phyloP scores from a whole-genome alignment of 2,888 invertebrate genomes.

The Tubulanus polymorphus region DNA sequence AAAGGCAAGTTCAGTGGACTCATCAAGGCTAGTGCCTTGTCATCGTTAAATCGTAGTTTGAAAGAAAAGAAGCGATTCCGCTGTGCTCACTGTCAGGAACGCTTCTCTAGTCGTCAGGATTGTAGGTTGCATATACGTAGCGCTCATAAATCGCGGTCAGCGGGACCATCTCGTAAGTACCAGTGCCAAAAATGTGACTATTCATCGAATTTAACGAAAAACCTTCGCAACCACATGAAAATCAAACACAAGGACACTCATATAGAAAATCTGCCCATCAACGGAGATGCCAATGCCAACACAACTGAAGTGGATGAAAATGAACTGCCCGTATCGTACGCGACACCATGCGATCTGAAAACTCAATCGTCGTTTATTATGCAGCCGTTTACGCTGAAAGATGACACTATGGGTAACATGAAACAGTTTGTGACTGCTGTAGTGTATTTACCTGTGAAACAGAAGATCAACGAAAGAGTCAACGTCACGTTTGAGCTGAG shows the following conservation, averaged over 20 bases:
- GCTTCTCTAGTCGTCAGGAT: constrained; percentile 35
- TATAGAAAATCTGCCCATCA: neutral
- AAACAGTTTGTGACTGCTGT: constrained; percentile 80
- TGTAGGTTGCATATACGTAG: constrained; percentile 39
- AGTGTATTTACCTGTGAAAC: constrained; percentile 88
- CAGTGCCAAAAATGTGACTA: constrained; percentile 34
- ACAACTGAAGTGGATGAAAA: neutral
- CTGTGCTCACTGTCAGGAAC: constrained; percentile 43
- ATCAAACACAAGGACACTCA: constrained; percentile 18
- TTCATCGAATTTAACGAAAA: constrained; percentile 32
- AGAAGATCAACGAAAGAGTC: constrained; percentile 78
- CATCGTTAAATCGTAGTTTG: constrained; percentile 37
- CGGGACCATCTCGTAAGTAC: constrained; percentile 22
- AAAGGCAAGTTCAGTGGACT: constrained; percentile 7
- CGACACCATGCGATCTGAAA: constrained; percentile 45
- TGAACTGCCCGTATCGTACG: constrained; percentile 42
- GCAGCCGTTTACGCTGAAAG: constrained; percentile 72
- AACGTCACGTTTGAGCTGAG: constrained; percentile 90
- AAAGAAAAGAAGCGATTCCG: constrained; percentile 29
- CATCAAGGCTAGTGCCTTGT: too few relatives aligned
- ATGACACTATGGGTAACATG: constrained; percentile 24
- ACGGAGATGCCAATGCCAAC: neutral
- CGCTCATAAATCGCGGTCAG: neutral
- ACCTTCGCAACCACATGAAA: constrained; percentile 31
- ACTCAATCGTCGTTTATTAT: constrained; percentile 64